phyloP scores from a whole-genome alignment of 2,888 invertebrate species.

The Drosophila rellima region DNA sequence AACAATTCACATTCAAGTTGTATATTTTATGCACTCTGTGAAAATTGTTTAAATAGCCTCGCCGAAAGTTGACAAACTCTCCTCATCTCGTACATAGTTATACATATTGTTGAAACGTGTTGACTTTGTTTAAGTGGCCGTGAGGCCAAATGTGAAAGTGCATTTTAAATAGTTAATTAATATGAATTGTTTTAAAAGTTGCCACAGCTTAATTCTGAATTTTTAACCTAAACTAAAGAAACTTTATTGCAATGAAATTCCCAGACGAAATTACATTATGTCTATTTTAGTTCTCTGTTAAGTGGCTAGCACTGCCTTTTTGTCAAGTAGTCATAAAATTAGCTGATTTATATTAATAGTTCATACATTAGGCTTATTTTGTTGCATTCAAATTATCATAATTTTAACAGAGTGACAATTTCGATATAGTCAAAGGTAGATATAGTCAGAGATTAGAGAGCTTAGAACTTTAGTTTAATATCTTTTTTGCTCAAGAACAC shows the following conservation, averaged over 20 bases:
- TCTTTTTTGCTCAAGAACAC: not conserved
- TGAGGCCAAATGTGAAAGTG: conserved; percentile 49
- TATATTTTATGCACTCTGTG: conserved; percentile 42
- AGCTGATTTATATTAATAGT: not conserved
- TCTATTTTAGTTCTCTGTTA: not conserved
- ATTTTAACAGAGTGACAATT: no score
- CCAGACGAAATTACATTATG: conserved; percentile 1
- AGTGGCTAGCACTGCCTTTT: not conserved
- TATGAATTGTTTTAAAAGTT: conserved; percentile 54
- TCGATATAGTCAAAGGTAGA: no score
- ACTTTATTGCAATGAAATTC: not conserved
- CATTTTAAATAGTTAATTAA: conserved; percentile 70
- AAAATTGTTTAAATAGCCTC: conserved; percentile 68
- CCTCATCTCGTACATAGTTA: conserved; percentile 30
- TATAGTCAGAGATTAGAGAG: no score
- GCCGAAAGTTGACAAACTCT: conserved; percentile 68
- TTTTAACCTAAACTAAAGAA: conserved; percentile 10
- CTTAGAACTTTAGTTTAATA: no score
- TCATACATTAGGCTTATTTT: not conserved
- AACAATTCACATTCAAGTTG: conserved; percentile 27
- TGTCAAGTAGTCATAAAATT: not conserved
- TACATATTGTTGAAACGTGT: conserved; percentile 55
- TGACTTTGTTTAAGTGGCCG: conserved; percentile 70
- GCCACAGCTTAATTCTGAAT: conserved; percentile 10
- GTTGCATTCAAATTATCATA: no score